Base-by-base conservation (phyloP, 2,113 vertebrate genomes). In the Macrotus californicus region DNA sequence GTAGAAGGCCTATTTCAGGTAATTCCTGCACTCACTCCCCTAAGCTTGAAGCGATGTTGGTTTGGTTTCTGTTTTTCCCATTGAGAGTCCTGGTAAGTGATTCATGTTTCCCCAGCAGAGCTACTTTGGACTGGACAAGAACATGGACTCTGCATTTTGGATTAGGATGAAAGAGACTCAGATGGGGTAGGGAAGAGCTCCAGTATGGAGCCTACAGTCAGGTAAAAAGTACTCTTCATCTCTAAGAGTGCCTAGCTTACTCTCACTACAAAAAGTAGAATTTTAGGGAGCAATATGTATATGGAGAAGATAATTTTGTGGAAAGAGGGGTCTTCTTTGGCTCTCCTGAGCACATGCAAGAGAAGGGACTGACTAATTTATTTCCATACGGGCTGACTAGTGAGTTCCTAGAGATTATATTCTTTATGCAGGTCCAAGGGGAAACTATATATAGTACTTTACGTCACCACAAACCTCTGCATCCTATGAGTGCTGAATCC, bases 1-100 rank as follows among this genome's bases (percentile, higher is more conserved):
- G 88, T 84, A 96, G 90, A 96, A 93, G 87, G 81, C 88, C 87
- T 97, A 13, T 95, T 84, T 87, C 76, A 89, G 89, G 95, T 64
- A 97, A 92, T 84, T 96, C 93, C 87, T 97, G 89, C 13, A 39
- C 34, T 79, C 24, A 36, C 81, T 52, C 80, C 7, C 48, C 22
- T 34, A 69, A 50, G 46, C 31, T 41, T 56, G 22, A 16, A 41
- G 34, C 31, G 67, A 9, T 26, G 12, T 67, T 75, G 22, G 7
- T 12, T 87, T 87, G 64, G 26, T n/a, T 82, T 81, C 46, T 91
- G 39, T 29, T 84, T 54, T 59, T 91, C 54, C 48, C 29, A 69
- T 41, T 61, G 77, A 88, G 73, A 87, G 14, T 15, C 6, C 48
- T 83, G 34, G 29, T 41, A 93, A 87, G 76, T 69, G 52, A 34